Conservation (phyloP, 2,113 vertebrate species). For the Myodes glareolus region DNA sequence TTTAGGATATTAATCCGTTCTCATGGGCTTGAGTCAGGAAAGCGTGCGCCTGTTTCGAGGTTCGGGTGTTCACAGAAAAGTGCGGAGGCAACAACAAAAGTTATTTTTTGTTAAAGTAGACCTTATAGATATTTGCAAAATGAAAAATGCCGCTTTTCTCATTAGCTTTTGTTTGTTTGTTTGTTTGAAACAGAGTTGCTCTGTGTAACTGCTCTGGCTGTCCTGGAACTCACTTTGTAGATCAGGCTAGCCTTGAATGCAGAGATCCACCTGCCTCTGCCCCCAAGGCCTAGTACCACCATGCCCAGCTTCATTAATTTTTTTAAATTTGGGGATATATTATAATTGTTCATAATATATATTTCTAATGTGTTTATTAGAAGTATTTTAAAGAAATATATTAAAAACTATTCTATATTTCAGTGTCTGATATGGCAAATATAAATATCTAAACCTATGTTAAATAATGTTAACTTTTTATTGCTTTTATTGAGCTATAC, state of each 20-base stretch:
- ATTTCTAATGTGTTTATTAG: slow-evolving; percentile 13
- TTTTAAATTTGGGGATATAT: background rate
- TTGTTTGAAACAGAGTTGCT: background rate
- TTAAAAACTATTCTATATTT: background rate
- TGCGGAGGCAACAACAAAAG: too few species aligned
- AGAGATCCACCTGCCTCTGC: background rate
- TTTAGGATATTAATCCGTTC: too few species aligned
- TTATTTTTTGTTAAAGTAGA: background rate
- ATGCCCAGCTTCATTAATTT: background rate
- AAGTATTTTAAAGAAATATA: slow-evolving; percentile 2
- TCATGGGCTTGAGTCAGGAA: too few species aligned
- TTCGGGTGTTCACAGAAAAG: too few species aligned
- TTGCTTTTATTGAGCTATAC: too few species aligned
- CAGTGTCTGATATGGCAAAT: slow-evolving; percentile 47
- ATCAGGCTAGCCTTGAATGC: background rate
- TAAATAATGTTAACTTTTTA: background rate
- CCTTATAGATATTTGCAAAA: slow-evolving; percentile 11
- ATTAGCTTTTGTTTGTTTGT: background rate
- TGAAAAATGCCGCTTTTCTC: background rate
- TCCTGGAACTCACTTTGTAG: background rate
- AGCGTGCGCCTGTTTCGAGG: too few species aligned
- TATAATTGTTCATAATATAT: slow-evolving; percentile 1
- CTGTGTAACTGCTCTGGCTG: background rate
- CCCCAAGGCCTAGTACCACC: background rate
- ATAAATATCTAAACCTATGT: background rate